A percentile compares a stretch with the other conserved stretches of the same genome.
Conservation (phyloP, 2,113 vertebrate species). For the Fulmarus glacialis region DNA sequence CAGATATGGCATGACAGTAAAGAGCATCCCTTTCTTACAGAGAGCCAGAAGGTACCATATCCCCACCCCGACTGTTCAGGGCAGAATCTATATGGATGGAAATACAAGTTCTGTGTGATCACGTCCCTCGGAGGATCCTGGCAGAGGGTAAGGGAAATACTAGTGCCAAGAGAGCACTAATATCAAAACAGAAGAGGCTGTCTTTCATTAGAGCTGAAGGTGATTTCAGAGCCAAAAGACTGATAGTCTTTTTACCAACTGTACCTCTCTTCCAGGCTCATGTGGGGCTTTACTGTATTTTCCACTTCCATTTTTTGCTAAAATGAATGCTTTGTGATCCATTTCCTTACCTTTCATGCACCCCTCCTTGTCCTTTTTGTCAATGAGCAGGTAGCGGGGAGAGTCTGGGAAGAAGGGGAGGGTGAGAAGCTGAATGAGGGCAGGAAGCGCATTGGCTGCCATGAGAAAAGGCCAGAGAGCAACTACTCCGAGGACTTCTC, state of each 20-base stretch:
- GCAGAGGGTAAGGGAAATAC: not conserved
- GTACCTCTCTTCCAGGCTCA: not conserved
- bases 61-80: not conserved
- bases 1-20: not conserved
- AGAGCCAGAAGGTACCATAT: not conserved
- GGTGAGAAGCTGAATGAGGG: constrained; percentile 77
- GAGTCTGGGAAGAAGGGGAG: constrained; percentile 86
- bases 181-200: not conserved
- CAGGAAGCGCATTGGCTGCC: constrained; percentile 66
- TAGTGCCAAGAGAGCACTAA: not conserved
- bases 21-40: not conserved
- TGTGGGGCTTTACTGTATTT: not conserved
- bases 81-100: not conserved
- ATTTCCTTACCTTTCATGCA: constrained; percentile 76
- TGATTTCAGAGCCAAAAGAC: not conserved
- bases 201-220: not conserved
- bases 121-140: not conserved
- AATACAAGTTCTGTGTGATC: not conserved
- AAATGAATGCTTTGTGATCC: not conserved
- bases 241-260: not conserved
- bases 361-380: constrained; percentile 73
- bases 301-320: not conserved
- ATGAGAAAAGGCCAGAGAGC: constrained; percentile 80
- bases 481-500: constrained; percentile 80
- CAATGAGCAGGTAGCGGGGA: constrained; percentile 82